Evolutionary conservation across 1,140 invertebrate genomes (phyloP), one percentile per base, ranked within the genome.

Genomic region (Drosophila repleta): DNA sequence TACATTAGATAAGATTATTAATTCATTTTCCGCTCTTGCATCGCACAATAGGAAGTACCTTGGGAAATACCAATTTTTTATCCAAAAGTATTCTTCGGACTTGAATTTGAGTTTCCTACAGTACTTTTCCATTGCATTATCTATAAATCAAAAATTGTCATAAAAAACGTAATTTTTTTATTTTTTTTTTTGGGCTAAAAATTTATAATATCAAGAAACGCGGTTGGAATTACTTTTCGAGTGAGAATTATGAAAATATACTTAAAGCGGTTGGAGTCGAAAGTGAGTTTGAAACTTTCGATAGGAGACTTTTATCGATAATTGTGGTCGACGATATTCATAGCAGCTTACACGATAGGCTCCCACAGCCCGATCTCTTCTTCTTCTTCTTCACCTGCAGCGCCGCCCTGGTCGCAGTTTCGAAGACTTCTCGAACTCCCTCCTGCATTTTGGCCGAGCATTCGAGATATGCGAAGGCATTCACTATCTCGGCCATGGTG

Each of bases 401-500:
- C 79, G 98, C 98, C 90, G 98, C 98, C 90, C 97, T 94, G 51
- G 98, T 99, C 71, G 98, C 98, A 70, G 97, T 99, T 95, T 99
- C 98, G 93, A 99, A 99, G 26, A 99, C 98, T 93, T 99, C 98
- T 83, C 98, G 95, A 35, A 99, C 98, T 84, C 98, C 98, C 91
- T 99, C 98, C 95, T 99, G 99, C 92, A 97, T 99, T 93, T 99
- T 99, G 81, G 99, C 98, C 20, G 98, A 99, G 93, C 99, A 99
- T 94, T 99, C 99, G 61, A 99, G 94, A 93, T 99, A 99, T 45
- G 97, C 97, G 92, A 98, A 99, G 56, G 99, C 98, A 92, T 98
- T 98, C 66, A 99, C 99, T 93, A 99, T 99, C 90, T 99, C 98
- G 17, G 98, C 98, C 97, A 99, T 99, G 32, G 97, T 96, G 76